Conservation (phyloP, 2,797 vertebrate genomes). For the Florisuga fusca region DNA sequence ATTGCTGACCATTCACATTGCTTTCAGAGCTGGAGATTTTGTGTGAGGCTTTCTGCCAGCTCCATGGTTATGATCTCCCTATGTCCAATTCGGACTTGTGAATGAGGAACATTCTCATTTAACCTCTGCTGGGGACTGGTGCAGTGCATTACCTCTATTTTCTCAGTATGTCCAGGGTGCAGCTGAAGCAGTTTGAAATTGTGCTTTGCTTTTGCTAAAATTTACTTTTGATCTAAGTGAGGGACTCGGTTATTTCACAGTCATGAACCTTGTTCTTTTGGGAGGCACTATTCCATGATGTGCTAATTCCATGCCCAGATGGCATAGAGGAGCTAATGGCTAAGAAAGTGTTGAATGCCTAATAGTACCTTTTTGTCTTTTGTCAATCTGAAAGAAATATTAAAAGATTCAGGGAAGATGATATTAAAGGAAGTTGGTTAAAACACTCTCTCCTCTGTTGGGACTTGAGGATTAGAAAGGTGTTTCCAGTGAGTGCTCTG, state of each 20-base stretch:
- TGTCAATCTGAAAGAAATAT: conserved; percentile 47
- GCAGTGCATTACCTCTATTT: accelerated
- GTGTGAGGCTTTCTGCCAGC: neutral
- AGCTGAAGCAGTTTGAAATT: neutral
- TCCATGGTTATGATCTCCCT: neutral
- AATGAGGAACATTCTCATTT: neutral
- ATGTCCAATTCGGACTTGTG: accelerated
- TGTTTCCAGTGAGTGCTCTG: conserved; percentile 64
- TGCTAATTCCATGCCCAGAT: neutral
- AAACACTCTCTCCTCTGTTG: conserved; percentile 60
- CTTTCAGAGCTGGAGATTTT: neutral
- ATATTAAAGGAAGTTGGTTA: conserved; percentile 62
- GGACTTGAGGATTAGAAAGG: conserved; percentile 58
- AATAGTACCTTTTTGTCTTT: conserved; percentile 36
- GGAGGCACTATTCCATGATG: neutral
- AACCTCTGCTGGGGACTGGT: neutral
- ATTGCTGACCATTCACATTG: neutral
- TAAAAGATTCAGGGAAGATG: conserved; percentile 68
- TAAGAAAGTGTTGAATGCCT: conserved; percentile 32
- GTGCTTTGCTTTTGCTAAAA: neutral
- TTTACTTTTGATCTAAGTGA: neutral
- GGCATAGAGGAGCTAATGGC: neutral
- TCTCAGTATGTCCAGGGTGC: neutral
- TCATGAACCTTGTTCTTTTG: neutral
- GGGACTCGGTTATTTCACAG: neutral